A percentile compares a stretch with the other conserved stretches of the same genome.
Evolutionary conservation across 1,140 invertebrate species (phyloP).

Genomic region (Latrodectus geometricus): DNA sequence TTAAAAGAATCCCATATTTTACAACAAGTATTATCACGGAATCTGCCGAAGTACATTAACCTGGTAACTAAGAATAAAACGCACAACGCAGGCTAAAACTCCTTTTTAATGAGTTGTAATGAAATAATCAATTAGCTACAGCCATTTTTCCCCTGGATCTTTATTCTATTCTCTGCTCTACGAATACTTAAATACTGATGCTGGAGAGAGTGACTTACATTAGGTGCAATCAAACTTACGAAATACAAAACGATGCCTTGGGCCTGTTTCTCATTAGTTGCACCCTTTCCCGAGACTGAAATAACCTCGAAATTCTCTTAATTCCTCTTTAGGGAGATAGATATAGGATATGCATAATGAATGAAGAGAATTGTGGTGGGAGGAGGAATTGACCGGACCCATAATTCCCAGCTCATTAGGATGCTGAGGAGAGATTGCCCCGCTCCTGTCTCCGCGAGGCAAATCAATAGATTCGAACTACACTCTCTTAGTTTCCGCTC

Average conservation of each 20-base stretch:
- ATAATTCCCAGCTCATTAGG: background rate
- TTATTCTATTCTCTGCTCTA: background rate
- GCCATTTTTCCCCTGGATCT: background rate
- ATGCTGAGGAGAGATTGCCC: background rate
- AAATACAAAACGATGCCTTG: background rate
- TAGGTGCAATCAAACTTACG: background rate
- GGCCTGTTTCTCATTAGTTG: background rate
- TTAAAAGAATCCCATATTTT: too few species aligned
- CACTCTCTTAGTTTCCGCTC: background rate
- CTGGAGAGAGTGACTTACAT: background rate
- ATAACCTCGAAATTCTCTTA: background rate
- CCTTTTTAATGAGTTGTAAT: background rate
- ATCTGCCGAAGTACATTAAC: too few species aligned
- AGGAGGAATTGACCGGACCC: background rate
- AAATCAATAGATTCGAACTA: background rate
- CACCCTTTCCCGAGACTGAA: background rate
- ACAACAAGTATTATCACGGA: too few species aligned
- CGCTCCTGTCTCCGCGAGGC: background rate
- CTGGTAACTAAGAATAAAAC: too few species aligned
- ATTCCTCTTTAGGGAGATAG: conserved; percentile 1
- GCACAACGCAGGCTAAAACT: too few species aligned
- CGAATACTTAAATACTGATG: background rate
- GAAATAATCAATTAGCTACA: background rate
- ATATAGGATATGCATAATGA: background rate
- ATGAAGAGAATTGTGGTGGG: background rate